These are phyloP conservation scores for Phoebastria nigripes DNA, from an alignment of 2,797 vertebrate genomes.

Conservation along the genomic window DNA sequence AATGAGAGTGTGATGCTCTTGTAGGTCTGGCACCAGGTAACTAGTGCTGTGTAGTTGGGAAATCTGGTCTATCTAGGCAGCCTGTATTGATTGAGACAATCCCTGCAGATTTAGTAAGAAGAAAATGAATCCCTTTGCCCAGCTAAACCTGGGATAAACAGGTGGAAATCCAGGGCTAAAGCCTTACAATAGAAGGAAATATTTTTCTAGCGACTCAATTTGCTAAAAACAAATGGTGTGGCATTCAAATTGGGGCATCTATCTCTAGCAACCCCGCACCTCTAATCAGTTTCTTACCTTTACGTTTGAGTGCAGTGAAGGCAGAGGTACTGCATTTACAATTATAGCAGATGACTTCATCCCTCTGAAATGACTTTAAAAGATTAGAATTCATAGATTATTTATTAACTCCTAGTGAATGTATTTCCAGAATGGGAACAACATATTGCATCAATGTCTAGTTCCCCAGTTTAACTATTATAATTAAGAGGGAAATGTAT, in stretches of 20 bases:
- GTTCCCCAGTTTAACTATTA: conserved; percentile 67
- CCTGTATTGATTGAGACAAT: background rate
- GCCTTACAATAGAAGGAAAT: conserved; percentile 62
- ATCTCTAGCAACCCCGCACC: conserved; percentile 46
- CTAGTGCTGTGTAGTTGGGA: background rate
- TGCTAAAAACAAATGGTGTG: conserved; percentile 59
- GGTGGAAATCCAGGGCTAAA: conserved; percentile 35
- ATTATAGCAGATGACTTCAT: conserved; percentile 72
- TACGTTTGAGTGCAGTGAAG: conserved; percentile 54
- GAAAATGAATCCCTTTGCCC: background rate
- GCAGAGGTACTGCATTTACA: conserved; percentile 57
- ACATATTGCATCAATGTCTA: conserved; percentile 74
- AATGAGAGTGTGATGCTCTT: background rate
- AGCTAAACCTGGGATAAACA: background rate
- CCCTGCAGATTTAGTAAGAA: background rate
- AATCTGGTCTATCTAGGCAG: background rate
- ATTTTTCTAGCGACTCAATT: conserved; percentile 65
- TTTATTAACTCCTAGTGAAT: conserved; percentile 74
- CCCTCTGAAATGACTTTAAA: conserved; percentile 74
- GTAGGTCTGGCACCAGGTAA: background rate
- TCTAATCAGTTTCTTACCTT: conserved; percentile 65
- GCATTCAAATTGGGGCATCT: conserved; percentile 65
- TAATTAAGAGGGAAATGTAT: conserved; percentile 58
- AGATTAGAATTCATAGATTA: conserved; percentile 77
- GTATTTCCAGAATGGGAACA: conserved; percentile 75